Evolutionary conservation across 2,888 invertebrate species (phyloP), one percentile per base, ranked within the genome.

Genomic region (Phlogophora meticulosa): DNA sequence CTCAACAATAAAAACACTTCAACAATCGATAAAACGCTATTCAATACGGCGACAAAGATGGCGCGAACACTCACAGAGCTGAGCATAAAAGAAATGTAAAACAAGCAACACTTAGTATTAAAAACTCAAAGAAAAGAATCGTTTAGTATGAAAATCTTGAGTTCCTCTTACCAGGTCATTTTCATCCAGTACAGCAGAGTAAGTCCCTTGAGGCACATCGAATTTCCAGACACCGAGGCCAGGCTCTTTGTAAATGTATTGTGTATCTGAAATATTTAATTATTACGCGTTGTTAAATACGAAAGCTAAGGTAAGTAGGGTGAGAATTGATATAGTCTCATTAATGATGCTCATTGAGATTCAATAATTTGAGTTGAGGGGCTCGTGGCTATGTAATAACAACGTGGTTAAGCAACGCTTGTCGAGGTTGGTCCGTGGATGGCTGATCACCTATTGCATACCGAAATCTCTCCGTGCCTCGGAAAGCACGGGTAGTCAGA

Each of bases 181-280:
- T 40, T 91, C 87, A 71, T 88, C 85, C 10, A 95, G 70, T 40
- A 94, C 70, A 2, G 87, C 87, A 13, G 76, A 71, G 32, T 84
- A 84, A 17, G 76, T 84, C 57, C 89, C 88, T 1, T 78, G 79
- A 4, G 64, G 63, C 1, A 90, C 93, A 53, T 94, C 84, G 72
- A 90, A 92, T 80, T 91, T 94, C 78, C 86, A 87, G 13, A 93
- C 78, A 7, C 92, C 93, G 1, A 77, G 64, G 7, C 83, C 85
- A 4, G 87, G 86, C 60, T 94, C 93, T 72, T 85, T 88, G 58
- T 88, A 87, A 52, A 93, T 87, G 59, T 92, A 94, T 78, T 92
- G 90, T 9, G 86, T 86, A 59, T 91, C 94, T 94, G 89, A 66
- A 93, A 92, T 57, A 78, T 56, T 51, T 70, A 58, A 46, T 20